Evolutionary conservation across 2,113 vertebrate genomes (phyloP).

Genomic region (Anoplopoma fimbria): DNA sequence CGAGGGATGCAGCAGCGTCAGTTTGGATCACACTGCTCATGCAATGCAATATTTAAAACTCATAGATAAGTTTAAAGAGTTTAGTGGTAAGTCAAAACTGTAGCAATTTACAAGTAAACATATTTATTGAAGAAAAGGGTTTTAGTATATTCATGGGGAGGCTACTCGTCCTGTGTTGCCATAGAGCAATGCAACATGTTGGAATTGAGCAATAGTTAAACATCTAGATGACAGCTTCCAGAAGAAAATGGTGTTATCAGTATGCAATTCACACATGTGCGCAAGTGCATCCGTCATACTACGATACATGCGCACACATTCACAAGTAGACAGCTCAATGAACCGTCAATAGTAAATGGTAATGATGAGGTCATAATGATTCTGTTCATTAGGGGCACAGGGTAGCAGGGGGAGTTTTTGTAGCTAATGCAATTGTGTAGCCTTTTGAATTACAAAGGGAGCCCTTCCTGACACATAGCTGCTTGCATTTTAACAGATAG

Average conservation of each 20-base stretch:
- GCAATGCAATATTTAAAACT: conserved; percentile 44
- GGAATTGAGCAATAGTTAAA: conserved; percentile 53
- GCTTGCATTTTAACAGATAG: conserved; percentile 52
- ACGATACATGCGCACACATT: conserved; percentile 12
- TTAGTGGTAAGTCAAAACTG: not conserved
- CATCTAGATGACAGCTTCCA: conserved; percentile 14
- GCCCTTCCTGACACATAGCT: conserved; percentile 48
- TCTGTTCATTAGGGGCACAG: conserved; percentile 42
- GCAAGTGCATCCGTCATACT: conserved; percentile 17
- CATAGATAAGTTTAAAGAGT: conserved; percentile 1
- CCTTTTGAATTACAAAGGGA: conserved; percentile 44
- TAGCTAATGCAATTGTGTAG: conserved; percentile 24
- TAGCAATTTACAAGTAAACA: not conserved
- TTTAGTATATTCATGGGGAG: not conserved
- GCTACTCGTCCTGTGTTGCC: conserved; percentile 59
- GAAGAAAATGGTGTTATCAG: not conserved
- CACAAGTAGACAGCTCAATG: conserved; percentile 22
- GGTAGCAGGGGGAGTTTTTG: conserved; percentile 24
- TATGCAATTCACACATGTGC: conserved; percentile 26
- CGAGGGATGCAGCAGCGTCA: conserved; percentile 44
- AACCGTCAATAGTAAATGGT: conserved; percentile 29
- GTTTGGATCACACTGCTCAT: conserved; percentile 34
- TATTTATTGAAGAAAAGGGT: not conserved
- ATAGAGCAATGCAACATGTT: conserved; percentile 77
- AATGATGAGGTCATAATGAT: conserved; percentile 45